Evolutionary conservation across 2,113 vertebrate genomes (phyloP), one percentile per base, ranked within the genome.

Genomic region (Melanostigma gelatinosum): DNA sequence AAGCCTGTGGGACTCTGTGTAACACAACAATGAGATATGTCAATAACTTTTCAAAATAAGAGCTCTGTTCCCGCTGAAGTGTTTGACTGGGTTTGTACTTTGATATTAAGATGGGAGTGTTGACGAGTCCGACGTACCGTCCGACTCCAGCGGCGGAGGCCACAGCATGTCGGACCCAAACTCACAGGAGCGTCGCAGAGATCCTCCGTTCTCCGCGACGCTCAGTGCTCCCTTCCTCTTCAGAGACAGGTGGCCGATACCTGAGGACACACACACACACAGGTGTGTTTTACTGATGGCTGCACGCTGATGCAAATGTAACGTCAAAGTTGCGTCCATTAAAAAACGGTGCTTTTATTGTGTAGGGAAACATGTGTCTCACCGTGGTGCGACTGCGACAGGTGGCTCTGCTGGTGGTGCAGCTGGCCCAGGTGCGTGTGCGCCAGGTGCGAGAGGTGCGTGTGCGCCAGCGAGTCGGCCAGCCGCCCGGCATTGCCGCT

Each of bases 381-480:
- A 93, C 92, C 92, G 72, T 94, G 93, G 87, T 93, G 93, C 0
- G 92, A 89, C 87, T 93, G 90, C 0, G 88, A 90, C 83, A 92
- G 88, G 82, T 87, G 92, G 81, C 92, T 88, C 85, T 91, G 92
- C 87, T 89, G 89, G 75, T 92, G 92, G 84, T 90, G 91, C 8
- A 88, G 69, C 88, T 90, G 92, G 75, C 88, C 82, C 79, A 91
- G 74, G 88, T 94, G 92, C 0, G 88, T 20, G 88, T 93, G 92
- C 4, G 71, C 89, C 87, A 93, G 71, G 87, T 93, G 92, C 1
- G 92, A 90, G 68, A 94, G 85, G 87, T 99, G 98, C 0, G 97
- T 94, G 93, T 99, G 98, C 11, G 98, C 97, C 95, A 99, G 97
- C 82, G 98, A 97, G 76, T 99, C 97, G 11, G 98, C 97, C 87